Evolutionary conservation across 2,888 invertebrate species (phyloP).

Genomic region (Pocota personata): DNA sequence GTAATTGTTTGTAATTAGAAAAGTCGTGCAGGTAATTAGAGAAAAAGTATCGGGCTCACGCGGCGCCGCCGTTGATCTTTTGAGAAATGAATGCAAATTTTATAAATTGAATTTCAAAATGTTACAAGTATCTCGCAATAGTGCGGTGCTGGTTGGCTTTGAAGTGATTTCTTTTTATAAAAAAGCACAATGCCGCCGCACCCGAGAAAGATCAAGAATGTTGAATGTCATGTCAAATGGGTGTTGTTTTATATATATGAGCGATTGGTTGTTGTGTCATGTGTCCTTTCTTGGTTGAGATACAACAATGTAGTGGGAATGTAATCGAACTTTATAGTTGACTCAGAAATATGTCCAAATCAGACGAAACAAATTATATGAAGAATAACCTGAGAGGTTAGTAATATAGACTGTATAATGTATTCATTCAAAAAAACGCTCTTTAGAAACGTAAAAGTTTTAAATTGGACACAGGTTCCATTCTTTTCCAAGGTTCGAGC

Average conservation of each 20-base stretch:
- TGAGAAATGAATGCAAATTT: slow-evolving; percentile 68
- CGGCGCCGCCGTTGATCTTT: background rate
- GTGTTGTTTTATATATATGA: slow-evolving; percentile 30
- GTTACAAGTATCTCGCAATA: background rate
- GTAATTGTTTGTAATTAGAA: slow-evolving; percentile 71
- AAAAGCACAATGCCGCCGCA: slow-evolving; percentile 16
- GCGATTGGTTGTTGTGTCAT: slow-evolving; percentile 39
- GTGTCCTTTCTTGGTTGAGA: slow-evolving; percentile 46
- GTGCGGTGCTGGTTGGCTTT: background rate
- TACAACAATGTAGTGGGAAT: background rate
- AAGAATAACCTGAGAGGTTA: too few species aligned
- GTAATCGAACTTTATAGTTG: background rate
- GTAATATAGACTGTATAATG: too few species aligned
- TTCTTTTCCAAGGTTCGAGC: too few species aligned
- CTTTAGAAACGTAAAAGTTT: too few species aligned
- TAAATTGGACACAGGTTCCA: too few species aligned
- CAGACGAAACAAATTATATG: too few species aligned
- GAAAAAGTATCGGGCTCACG: slow-evolving; percentile 45
- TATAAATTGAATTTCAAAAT: slow-evolving; percentile 62
- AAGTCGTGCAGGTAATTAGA: slow-evolving; percentile 72
- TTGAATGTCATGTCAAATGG: slow-evolving; percentile 36
- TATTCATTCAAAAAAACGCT: too few species aligned
- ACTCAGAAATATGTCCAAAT: background rate
- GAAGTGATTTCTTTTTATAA: slow-evolving; percentile 19
- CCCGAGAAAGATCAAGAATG: slow-evolving; percentile 51